Percentiles rank a stretch among this genome's conserved stretches.
Conservation (phyloP, 2,797 vertebrate species). For the Columba guinea region DNA sequence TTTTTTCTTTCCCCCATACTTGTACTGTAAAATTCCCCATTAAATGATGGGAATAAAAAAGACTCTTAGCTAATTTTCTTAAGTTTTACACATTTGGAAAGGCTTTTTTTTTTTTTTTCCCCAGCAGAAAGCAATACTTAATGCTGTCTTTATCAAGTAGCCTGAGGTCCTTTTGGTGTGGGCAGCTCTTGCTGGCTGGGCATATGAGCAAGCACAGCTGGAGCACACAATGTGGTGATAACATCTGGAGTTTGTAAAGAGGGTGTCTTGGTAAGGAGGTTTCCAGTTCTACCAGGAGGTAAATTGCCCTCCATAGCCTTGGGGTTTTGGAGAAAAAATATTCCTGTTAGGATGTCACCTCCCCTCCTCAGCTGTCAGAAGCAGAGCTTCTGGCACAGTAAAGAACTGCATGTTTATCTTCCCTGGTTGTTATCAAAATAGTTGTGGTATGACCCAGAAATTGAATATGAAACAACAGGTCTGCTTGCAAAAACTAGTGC, state of each 20-base stretch:
- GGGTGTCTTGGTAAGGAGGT: background rate
- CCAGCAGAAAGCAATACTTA: background rate
- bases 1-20: background rate
- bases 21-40: background rate
- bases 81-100: background rate
- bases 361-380: constrained; percentile 3
- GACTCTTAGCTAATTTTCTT: background rate
- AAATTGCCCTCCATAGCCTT: background rate
- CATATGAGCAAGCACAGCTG: background rate
- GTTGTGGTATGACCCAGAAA: background rate
- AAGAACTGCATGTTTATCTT: background rate
- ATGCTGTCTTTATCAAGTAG: background rate
- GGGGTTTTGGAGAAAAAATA: background rate
- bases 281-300: constrained; percentile 7
- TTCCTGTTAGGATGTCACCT: background rate
- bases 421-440: background rate
- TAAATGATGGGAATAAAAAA: background rate
- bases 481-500: constrained; percentile 9
- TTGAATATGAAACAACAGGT: background rate
- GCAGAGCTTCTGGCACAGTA: background rate
- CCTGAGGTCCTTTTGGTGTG: background rate
- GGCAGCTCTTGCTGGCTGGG: background rate
- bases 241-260: constrained; percentile 13
- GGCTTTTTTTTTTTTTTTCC: background rate
- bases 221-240: background rate